Base-by-base conservation (phyloP, 2,797 vertebrate genomes). In the Allobates femoralis region DNA sequence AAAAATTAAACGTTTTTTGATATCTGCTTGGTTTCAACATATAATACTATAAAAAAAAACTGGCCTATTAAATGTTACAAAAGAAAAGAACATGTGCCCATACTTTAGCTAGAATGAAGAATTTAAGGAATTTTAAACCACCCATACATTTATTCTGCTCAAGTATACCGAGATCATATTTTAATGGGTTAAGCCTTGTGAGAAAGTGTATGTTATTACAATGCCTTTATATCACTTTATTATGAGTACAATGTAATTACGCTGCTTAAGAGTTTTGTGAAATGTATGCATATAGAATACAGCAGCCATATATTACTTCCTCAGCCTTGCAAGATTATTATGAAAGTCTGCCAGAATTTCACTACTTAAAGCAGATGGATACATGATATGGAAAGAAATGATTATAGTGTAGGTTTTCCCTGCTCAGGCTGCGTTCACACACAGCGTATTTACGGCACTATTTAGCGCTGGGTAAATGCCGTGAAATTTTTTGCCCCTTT, bases 231-330 rank as follows among this genome's bases (percentile, higher is more conserved):
- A 86, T 56, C 37, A 69, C 67, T 30, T 74, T 77, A 73, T 64
- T 82, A 81, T 84, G 37, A n/a, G 60, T 62, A 60, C 19, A 67
- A 5, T 82, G 16, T 77, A 64, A 81, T 77, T 75, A 86, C n/a
- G 18, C 46, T 56, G 69, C 58, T 80, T 74, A 75, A 86, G 69
- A 79, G 12, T 53, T 23, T 5, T 26, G 69, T 81, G 69, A 81
- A 86, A 86, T 73, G 66, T 73, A 76, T 81, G 58, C 67, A 74
- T 81, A 81, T 56, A 76, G 64, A 55, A 75, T 75, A 46, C 56
- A 77, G 64, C 51, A 34, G 51, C 37, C 30, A 34, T 77, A 82
- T 81, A 76, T 50, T 81, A 66, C 46, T 81, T 50, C 66, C 66
- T 34, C 6, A 26, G 21, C 28, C 74, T 80, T 64, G 26, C 66